Evolutionary conservation across 64 coral and sea anemone genomes (phyloP), one percentile per base, ranked within the genome.

Genomic region (Pachyseris speciosa): DNA sequence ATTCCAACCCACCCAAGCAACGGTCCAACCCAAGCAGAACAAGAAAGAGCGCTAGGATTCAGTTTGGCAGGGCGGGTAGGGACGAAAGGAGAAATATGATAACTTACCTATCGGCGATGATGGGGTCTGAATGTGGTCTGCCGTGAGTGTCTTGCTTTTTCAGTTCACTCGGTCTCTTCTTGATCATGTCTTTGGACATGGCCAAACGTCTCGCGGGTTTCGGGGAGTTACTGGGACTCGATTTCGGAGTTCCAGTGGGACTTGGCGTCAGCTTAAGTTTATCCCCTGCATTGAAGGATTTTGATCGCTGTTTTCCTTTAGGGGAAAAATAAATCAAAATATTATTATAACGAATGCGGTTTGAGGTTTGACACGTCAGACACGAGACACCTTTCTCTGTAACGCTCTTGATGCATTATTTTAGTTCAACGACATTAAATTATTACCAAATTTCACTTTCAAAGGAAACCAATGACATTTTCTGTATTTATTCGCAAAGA

Each of bases 91-190:
- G 13, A 71, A 37, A 39, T 71, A 10, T 50, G n/a, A 22, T 12
- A 9, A 81, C 55, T 40, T 61, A 81, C 77, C 63, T 81, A 61
- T 81, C 77, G 31, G 51, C 53, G 17, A 81, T 26, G 20, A 81
- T 6, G 9, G 77, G 77, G 20, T 81, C 77, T 81, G 77, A 81
- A 81, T 81, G 52, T 24, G 77, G 77, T 57, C 77, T 81, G 52
- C 49, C 30, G 29, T 60, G 77, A 81, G 9, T n/a, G 4, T 81
- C 77, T 63, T 26, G 34, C 4, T 81, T 81, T 39, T 41, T 81
- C 9, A 26, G 20, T 33, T 81, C 52, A 25, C 67, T 39, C 17
- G 52, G 30, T 39, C 51, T 40, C 51, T 81, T 81, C 77, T 61
- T 81, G 10, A 0, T 39, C 51, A 61, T 36, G 55, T 81, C 77